phyloP scores from a whole-genome alignment of 2,113 vertebrate species.

The Prochilodus magdalenae region DNA sequence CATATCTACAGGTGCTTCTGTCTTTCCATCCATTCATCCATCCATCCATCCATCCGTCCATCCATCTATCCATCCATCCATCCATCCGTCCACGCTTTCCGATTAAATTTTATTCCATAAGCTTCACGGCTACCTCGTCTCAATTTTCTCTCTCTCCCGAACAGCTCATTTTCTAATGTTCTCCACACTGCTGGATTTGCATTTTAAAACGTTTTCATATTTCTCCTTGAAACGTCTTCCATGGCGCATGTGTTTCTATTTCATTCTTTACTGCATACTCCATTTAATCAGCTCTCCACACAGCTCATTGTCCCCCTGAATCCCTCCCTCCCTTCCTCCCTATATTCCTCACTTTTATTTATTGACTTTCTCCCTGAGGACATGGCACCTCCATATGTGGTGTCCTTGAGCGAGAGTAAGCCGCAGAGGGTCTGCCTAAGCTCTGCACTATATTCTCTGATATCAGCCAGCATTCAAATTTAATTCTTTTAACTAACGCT shows the following conservation, averaged over 20 bases:
- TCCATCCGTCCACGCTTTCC: too few relatives aligned
- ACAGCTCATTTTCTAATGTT: not conserved
- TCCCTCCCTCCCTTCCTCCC: not conserved
- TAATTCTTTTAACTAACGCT: slow-evolving; percentile 52
- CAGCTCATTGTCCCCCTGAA: not conserved
- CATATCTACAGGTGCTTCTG: too few relatives aligned
- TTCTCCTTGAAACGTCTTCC: slow-evolving; percentile 28
- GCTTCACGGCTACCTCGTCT: not conserved
- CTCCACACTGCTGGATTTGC: not conserved
- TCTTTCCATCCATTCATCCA: too few relatives aligned
- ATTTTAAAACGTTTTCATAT: slow-evolving; percentile 4
- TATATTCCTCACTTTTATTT: slow-evolving; percentile 39
- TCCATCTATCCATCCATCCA: too few relatives aligned
- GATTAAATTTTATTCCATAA: not conserved
- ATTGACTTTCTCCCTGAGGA: slow-evolving; percentile 45
- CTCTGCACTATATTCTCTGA: not conserved
- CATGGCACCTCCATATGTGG: slow-evolving; percentile 33
- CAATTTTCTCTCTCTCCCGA: not conserved
- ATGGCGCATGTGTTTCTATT: not conserved
- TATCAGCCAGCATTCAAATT: slow-evolving; percentile 56
- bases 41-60: too few relatives aligned
- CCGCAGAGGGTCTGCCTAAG: slow-evolving; percentile 12
- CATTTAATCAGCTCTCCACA: slow-evolving; percentile 25
- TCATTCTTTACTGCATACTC: slow-evolving; percentile 9
- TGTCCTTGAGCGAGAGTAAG: slow-evolving; percentile 45